Percentiles rank a stretch among this genome's conserved stretches.
These are phyloP conservation scores for Girardinichthys multiradiatus DNA, from an alignment of 2,113 vertebrate species.

Conservation along the genomic window DNA sequence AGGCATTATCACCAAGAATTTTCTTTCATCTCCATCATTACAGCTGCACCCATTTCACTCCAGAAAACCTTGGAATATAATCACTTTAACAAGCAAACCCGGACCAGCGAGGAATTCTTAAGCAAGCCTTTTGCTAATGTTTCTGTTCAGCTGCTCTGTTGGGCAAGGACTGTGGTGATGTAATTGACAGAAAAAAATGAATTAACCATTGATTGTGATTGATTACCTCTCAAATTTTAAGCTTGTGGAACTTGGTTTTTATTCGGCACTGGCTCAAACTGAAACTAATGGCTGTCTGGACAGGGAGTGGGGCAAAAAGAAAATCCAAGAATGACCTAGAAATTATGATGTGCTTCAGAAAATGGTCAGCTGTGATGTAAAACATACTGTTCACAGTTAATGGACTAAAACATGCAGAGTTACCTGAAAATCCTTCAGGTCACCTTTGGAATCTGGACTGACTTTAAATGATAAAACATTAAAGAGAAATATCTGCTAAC, in stretches of 20 bases:
- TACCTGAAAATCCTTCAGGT: constrained; percentile 22
- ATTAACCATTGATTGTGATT: constrained; percentile 31
- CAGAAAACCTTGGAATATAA: constrained; percentile 13
- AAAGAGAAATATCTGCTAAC: constrained; percentile 32
- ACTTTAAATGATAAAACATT: constrained; percentile 18
- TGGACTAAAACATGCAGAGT: constrained; percentile 31
- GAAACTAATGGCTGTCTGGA: constrained; percentile 31
- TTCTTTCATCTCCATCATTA: constrained; percentile 2
- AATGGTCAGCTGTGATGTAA: constrained; percentile 29
- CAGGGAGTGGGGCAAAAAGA: not conserved
- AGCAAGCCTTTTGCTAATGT: not conserved
- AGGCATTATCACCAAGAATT: not conserved
- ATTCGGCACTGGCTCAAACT: constrained; percentile 19
- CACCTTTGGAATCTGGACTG: constrained; percentile 5
- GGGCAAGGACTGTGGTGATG: not conserved
- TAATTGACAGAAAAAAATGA: constrained; percentile 16
- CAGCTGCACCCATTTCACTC: not conserved
- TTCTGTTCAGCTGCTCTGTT: constrained; percentile 16
- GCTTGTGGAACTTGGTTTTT: constrained; percentile 18
- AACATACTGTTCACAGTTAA: constrained; percentile 16
- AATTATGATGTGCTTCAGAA: constrained; percentile 22
- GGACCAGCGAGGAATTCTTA: constrained; percentile 3
- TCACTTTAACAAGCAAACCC: constrained; percentile 6
- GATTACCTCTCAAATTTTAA: constrained; percentile 30
- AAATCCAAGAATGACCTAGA: constrained; percentile 12